phyloP scores from a whole-genome alignment of 2,797 vertebrate genomes.

The Euphonia xanthogaster region DNA sequence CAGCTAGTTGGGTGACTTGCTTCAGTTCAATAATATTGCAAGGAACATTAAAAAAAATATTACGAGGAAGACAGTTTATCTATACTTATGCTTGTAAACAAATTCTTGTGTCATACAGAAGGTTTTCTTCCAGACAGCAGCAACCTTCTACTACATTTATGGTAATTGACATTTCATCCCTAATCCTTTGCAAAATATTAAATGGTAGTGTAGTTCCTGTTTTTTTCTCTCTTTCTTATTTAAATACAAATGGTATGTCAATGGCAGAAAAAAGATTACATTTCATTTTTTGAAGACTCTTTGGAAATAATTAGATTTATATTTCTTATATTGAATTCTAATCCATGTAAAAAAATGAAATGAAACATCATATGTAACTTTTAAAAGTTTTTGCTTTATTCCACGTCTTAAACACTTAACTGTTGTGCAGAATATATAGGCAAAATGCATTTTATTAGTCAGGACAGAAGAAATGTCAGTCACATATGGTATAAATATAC shows the following conservation, averaged over 20 bases:
- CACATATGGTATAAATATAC: background rate
- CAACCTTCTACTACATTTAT: background rate
- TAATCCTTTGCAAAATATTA: background rate
- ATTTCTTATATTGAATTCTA: background rate
- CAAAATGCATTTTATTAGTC: background rate
- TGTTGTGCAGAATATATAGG: background rate
- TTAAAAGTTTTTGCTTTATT: background rate
- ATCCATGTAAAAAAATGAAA: background rate
- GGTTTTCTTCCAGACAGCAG: background rate
- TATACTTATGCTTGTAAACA: background rate
- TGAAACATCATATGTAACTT: accelerated
- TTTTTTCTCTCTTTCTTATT: background rate
- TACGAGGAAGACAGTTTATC: background rate
- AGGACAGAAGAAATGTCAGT: background rate
- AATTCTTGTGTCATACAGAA: background rate
- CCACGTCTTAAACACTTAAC: background rate
- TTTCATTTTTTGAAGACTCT: background rate
- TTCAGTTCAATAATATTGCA: background rate
- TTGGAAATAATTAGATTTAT: background rate
- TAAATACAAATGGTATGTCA: background rate
- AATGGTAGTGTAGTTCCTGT: background rate
- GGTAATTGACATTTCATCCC: background rate
- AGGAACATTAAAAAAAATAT: background rate
- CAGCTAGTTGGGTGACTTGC: background rate
- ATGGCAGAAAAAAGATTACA: background rate